phyloP scores from a whole-genome alignment of 2,113 vertebrate genomes.

The Poeciliopsis occidentalis region DNA sequence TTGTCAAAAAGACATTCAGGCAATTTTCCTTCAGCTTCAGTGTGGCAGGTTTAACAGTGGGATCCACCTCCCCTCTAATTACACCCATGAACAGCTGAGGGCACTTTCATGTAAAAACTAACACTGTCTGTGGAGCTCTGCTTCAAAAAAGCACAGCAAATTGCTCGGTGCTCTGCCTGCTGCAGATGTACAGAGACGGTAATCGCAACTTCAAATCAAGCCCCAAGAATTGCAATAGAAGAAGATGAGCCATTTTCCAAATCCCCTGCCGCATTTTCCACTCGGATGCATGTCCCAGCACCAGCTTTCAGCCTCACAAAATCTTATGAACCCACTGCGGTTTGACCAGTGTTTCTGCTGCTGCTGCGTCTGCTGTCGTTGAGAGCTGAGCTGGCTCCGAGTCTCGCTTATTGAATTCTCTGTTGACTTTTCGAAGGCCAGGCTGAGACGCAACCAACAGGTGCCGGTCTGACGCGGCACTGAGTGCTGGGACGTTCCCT shows the following conservation, averaged over 20 bases:
- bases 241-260: constrained; percentile 26
- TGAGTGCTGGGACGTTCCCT: constrained; percentile 68
- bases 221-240: constrained; percentile 31
- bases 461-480: constrained; percentile 64
- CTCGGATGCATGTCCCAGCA: constrained; percentile 22
- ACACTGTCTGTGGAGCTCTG: background rate
- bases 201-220: constrained; percentile 25
- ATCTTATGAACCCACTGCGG: no score
- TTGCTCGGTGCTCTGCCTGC: background rate
- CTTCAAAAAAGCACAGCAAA: background rate
- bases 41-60: constrained; percentile 34
- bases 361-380: background rate
- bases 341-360: no score
- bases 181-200: background rate
- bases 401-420: constrained; percentile 77
- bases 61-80: constrained; percentile 42
- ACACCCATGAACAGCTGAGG: constrained; percentile 52
- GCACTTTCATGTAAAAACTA: constrained; percentile 32
- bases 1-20: constrained; percentile 64
- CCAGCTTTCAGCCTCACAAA: no score
- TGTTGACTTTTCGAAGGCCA: constrained; percentile 68
- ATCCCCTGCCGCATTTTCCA: constrained; percentile 22
- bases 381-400: constrained; percentile 43
- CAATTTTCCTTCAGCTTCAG: constrained; percentile 31
- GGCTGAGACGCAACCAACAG: constrained; percentile 69